Percentiles rank a stretch among this genome's conserved stretches.
These are phyloP conservation scores for Epinotia bilunana DNA, from an alignment of 2,888 invertebrate genomes.

Conservation along the genomic window DNA sequence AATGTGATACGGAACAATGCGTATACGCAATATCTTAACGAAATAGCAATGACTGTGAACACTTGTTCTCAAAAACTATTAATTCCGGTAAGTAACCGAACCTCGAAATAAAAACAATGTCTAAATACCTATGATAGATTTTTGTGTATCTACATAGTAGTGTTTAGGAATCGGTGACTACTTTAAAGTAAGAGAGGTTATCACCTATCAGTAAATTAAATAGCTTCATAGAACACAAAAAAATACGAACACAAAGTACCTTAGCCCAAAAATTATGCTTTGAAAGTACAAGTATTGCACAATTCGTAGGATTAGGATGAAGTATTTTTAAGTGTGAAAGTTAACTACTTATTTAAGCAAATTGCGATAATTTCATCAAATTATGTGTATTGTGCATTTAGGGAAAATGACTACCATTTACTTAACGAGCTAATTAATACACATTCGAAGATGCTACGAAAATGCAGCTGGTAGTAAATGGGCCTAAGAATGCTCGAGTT, in stretches of 20 bases:
- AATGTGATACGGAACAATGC: conserved; percentile 30
- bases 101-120: not conserved
- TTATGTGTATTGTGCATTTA: conserved; percentile 20
- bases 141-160: too few relatives aligned
- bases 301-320: too few relatives aligned
- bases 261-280: too few relatives aligned
- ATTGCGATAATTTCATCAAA: not conserved
- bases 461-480: not conserved
- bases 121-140: too few relatives aligned
- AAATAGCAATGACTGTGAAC: conserved; percentile 16
- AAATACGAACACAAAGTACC: too few relatives aligned
- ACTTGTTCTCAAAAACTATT: not conserved
- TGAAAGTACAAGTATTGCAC: too few relatives aligned
- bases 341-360: not conserved
- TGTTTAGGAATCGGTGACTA: too few relatives aligned
- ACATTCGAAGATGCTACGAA: conserved; percentile 17
- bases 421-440: conserved; percentile 30
- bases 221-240: too few relatives aligned
- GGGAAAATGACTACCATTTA: conserved; percentile 32
- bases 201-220: not conserved
- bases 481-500: not conserved
- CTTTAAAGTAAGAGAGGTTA: too few relatives aligned
- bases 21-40: conserved; percentile 16
- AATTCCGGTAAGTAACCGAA: not conserved
- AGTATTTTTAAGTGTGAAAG: too few relatives aligned